Evolutionary conservation across 2,113 vertebrate species (phyloP).

Genomic region (Microcebus lehilahytsara): DNA sequence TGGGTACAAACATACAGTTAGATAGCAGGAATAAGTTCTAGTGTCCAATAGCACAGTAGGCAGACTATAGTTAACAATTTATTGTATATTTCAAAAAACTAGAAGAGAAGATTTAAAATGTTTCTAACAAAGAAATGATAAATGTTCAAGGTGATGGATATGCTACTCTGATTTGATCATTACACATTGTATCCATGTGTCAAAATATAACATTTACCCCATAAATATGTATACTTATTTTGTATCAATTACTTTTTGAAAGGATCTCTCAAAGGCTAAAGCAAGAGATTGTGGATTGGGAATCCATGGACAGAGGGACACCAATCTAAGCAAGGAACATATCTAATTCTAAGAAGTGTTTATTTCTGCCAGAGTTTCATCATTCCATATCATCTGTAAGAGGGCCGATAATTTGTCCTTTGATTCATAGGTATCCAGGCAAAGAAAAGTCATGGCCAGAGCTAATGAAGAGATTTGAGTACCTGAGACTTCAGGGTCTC

Average conservation of each 20-base stretch:
- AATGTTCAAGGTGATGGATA: not conserved
- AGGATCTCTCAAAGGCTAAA: not conserved
- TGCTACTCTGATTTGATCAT: not conserved
- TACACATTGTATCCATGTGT: not conserved
- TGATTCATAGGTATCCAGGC: not conserved
- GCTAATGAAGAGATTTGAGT: not conserved
- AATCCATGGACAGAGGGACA: not conserved
- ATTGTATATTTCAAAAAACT: not conserved
- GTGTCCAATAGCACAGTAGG: not conserved
- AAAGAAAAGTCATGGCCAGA: not conserved
- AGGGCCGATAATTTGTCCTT: not conserved
- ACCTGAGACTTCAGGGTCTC: not conserved
- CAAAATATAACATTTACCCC: not conserved
- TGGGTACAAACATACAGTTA: not conserved
- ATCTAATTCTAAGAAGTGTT: not conserved
- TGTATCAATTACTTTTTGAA: not conserved
- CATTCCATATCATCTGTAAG: not conserved
- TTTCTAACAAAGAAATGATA: not conserved
- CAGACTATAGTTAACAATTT: not conserved
- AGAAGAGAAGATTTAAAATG: not conserved
- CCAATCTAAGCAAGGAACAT: not conserved
- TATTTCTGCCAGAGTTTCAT: not conserved
- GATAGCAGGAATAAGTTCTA: not conserved
- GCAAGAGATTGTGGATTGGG: not conserved
- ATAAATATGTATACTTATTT: not conserved